phyloP scores from a whole-genome alignment of 2,113 vertebrate genomes.

The Aptenodytes patagonicus region DNA sequence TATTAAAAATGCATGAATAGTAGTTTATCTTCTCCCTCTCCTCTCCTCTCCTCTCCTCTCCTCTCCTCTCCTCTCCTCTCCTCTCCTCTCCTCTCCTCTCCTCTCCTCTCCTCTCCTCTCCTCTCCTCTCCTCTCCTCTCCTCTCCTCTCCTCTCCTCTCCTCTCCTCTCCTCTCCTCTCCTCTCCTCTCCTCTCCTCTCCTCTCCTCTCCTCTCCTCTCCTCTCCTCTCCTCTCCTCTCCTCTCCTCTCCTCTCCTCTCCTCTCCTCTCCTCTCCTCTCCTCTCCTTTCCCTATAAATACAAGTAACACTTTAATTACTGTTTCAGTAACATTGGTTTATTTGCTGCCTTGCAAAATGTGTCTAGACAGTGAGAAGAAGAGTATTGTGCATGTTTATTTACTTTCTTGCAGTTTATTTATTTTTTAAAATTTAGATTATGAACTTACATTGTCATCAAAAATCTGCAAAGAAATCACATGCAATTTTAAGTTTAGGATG shows the following conservation, averaged over 20 bases:
- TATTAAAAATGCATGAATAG: neutral
- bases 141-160: no score
- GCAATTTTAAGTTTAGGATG: neutral
- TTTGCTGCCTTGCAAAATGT: neutral
- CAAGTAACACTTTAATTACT: neutral
- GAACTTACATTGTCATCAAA: neutral
- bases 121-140: neutral
- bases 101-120: neutral
- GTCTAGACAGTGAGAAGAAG: neutral
- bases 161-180: no score
- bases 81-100: no score
- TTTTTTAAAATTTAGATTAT: neutral
- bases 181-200: no score
- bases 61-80: neutral
- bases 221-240: fast-evolving
- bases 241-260: no score
- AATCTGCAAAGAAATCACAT: neutral
- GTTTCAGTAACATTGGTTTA: neutral
- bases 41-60: no score
- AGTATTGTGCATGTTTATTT: neutral
- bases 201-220: no score
- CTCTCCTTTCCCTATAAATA: neutral
- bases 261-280: no score
- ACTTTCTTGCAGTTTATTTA: neutral
- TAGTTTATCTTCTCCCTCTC: neutral